Percentiles rank a stretch among this genome's conserved stretches.
Evolutionary conservation across 2,888 invertebrate species (phyloP).

Genomic region (Drosophila pegasa): DNA sequence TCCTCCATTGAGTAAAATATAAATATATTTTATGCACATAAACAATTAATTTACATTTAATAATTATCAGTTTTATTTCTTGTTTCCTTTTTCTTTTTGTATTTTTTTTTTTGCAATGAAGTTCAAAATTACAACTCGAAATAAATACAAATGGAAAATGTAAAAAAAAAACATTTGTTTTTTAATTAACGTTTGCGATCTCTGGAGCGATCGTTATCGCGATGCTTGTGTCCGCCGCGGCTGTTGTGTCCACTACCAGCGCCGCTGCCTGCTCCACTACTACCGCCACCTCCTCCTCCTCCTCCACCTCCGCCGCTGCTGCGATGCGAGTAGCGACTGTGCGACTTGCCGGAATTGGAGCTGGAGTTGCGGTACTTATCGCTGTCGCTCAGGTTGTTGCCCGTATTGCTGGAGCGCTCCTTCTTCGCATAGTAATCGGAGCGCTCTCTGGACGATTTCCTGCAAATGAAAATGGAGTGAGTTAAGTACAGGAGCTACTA

Average conservation of each 20-base stretch:
- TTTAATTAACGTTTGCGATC: constrained; percentile 82
- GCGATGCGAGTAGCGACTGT: constrained; percentile 81
- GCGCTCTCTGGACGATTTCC: constrained; percentile 77
- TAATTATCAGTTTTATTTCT: constrained; percentile 32
- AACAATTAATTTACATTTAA: constrained; percentile 43
- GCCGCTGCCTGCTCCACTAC: constrained; percentile 46
- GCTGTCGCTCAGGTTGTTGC: constrained; percentile 60
- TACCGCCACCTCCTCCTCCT: constrained; percentile 49
- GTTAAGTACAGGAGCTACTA: not conserved
- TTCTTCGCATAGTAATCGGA: constrained; percentile 81
- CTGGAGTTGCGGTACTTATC: constrained; percentile 80
- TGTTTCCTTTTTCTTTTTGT: constrained; percentile 31
- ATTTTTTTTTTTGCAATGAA: constrained; percentile 41
- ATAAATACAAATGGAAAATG: constrained; percentile 26
- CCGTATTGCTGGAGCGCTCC: constrained; percentile 62
- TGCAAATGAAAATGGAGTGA: constrained; percentile 4
- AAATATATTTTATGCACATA: not conserved
- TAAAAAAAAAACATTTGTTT: constrained; percentile 18
- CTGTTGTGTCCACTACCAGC: constrained; percentile 49
- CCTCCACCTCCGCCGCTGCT: constrained; percentile 55
- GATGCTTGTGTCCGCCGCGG: constrained; percentile 78
- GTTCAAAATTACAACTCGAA: constrained; percentile 8
- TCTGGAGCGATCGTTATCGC: constrained; percentile 80
- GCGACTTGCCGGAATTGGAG: constrained; percentile 79
- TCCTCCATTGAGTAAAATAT: not conserved